Percentiles rank a stretch among this genome's conserved stretches.
Evolutionary conservation across 2,797 vertebrate genomes (phyloP).

Genomic region (Diglossa cyanea): DNA sequence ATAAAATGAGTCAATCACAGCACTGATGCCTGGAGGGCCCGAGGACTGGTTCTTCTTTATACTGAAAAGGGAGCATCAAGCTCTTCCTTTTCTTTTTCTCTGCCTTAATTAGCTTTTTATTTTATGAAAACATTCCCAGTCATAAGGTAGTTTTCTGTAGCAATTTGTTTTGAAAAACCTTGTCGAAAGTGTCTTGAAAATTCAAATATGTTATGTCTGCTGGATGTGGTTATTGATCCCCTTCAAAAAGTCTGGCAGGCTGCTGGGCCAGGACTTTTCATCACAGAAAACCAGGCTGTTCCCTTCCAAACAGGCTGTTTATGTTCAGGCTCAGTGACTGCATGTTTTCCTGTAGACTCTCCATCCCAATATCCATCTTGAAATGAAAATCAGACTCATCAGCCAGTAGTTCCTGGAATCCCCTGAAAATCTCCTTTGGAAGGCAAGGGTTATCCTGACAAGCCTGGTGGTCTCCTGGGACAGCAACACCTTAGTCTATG

Average conservation of each 20-base stretch:
- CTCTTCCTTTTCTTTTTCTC: background rate
- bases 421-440: background rate
- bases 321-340: background rate
- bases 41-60: background rate
- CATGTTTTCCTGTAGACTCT: background rate
- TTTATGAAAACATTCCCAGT: background rate
- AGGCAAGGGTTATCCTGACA: background rate
- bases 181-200: background rate
- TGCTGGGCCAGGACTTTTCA: background rate
- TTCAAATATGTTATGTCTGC: background rate
- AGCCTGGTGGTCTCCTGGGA: background rate
- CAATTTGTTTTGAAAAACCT: background rate
- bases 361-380: background rate
- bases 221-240: background rate
- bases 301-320: background rate
- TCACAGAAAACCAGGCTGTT: background rate
- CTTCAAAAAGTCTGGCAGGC: background rate
- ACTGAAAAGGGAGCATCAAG: background rate
- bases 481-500: background rate
- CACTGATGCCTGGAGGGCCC: background rate
- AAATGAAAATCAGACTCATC: background rate
- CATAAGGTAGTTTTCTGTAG: background rate
- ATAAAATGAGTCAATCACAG: background rate
- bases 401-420: background rate
- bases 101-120: background rate